phyloP scores from a whole-genome alignment of 2,888 invertebrate genomes.

The Lacanobia wlatinum region DNA sequence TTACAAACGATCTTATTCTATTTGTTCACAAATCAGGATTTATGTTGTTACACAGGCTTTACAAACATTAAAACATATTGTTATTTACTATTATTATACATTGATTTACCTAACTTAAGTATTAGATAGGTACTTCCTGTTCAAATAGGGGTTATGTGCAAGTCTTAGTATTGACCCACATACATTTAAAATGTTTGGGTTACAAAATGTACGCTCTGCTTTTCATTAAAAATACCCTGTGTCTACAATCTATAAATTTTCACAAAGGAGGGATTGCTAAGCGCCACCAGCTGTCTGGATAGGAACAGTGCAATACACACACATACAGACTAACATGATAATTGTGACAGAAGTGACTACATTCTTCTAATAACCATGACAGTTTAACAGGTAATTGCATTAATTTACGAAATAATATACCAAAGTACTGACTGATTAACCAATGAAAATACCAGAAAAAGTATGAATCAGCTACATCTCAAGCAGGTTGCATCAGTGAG shows the following conservation, averaged over 20 bases:
- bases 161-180: too few relatives aligned
- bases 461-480: slow-evolving; percentile 44
- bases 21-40: too few relatives aligned
- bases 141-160: too few relatives aligned
- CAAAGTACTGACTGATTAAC: slow-evolving; percentile 11
- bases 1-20: too few relatives aligned
- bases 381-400: neutral
- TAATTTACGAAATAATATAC: neutral
- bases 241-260: neutral
- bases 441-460: slow-evolving; percentile 44
- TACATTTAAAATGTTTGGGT: too few relatives aligned
- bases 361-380: neutral
- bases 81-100: too few relatives aligned
- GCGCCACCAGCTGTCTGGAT: neutral
- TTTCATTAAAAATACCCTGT: neutral
- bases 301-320: too few relatives aligned
- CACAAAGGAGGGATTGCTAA: neutral
- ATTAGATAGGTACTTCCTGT: too few relatives aligned
- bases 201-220: too few relatives aligned
- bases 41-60: too few relatives aligned
- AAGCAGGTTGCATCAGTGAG: slow-evolving; percentile 46
- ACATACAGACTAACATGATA: neutral
- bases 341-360: neutral
- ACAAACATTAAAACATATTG: too few relatives aligned
- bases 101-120: too few relatives aligned